Evolutionary conservation across 2,797 vertebrate genomes (phyloP), one percentile per base, ranked within the genome.

Genomic region (Fringilla coelebs): DNA sequence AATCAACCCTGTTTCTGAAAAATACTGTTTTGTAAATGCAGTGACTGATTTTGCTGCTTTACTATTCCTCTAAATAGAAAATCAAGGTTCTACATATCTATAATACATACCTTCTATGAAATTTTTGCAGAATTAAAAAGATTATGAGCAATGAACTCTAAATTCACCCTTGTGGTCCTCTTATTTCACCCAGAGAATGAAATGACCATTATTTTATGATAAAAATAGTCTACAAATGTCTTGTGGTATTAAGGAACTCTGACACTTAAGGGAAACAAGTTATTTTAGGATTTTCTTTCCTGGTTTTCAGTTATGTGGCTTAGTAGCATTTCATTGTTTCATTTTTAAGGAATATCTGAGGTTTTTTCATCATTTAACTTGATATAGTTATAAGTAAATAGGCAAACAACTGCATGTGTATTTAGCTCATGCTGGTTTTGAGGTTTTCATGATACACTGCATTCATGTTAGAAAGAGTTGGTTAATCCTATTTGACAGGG

Each of bases 161-260:
- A 73, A 83, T 84, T 88, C 54, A 62, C 36, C 43, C n/a, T 72
- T 81, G 14, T 45, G 51, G 21, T 77, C 67, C 25, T 91, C 24
- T 73, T 84, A 52, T 57, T 90, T 86, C 26, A 75, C 43, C 38
- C 74, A 43, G 67, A 85, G 74, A 85, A 82, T 71, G 36, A 95
- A 72, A 62, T 93, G 3, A 90, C 85, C 90, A 94, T 95, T 88
- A 81, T 86, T 57, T 77, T 91, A 57, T 80, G 48, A 60, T 72
- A 24, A 68, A 81, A 94, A 71, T 71, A 73, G 36, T 76, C 74
- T 90, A 57, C 31, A 88, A 80, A 90, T 90, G 17, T 72, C 51
- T 77, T 86, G 41, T 45, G 31, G 12, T 75, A 43, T 72, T 86
- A 55, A 12, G 16, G 22, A 57, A 26, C 29, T 67, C 26, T 87